Evolutionary conservation across 2,888 invertebrate genomes (phyloP).

Genomic region (Nephrotoma flavescens): DNA sequence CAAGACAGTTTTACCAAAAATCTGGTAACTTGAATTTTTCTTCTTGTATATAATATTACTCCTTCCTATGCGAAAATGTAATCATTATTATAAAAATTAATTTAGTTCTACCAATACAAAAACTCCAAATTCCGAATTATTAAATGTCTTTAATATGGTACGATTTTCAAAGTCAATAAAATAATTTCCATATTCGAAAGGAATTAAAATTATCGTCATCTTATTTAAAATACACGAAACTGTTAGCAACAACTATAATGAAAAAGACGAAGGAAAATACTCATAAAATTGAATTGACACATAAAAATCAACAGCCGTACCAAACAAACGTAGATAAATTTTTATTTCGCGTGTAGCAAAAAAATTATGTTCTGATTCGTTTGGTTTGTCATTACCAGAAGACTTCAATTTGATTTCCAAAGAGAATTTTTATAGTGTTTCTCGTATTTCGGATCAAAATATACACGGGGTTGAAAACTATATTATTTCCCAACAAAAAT

Average conservation of each 20-base stretch:
- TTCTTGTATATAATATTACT: no score
- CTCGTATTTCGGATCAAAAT: not conserved
- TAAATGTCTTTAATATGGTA: not conserved
- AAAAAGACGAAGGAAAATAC: not conserved
- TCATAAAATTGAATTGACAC: constrained; percentile 4
- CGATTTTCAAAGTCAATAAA: not conserved
- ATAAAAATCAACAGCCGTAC: constrained; percentile 4
- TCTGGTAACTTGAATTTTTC: no score
- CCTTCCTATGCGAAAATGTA: no score
- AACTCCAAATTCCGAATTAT: not conserved
- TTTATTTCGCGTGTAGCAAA: not conserved
- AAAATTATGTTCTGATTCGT: not conserved
- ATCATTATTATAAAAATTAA: no score
- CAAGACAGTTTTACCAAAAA: no score
- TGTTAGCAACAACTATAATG: not conserved
- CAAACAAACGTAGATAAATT: not conserved
- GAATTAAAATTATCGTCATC: not conserved
- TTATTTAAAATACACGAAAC: not conserved
- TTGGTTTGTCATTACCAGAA: not conserved
- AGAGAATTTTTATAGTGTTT: not conserved
- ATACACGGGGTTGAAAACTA: not conserved
- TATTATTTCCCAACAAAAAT: not conserved
- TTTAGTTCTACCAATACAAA: no score
- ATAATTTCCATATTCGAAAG: not conserved
- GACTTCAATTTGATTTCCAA: not conserved